phyloP scores from a whole-genome alignment of 2,797 vertebrate species.

The Garrulus glandarius region DNA sequence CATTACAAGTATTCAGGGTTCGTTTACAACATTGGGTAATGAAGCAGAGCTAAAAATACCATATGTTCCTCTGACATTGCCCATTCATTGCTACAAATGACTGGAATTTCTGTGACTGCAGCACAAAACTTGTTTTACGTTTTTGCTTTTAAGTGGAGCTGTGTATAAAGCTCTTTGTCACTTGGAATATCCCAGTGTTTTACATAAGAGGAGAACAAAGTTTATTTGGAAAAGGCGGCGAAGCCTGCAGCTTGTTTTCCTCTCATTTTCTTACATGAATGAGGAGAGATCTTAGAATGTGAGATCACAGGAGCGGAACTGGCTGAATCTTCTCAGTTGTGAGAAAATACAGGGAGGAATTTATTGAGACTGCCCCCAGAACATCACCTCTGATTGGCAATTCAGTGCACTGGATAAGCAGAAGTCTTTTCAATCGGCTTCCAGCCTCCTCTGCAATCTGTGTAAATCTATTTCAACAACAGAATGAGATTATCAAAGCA shows the following conservation, averaged over 20 bases:
- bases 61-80: slow-evolving; percentile 41
- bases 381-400: neutral
- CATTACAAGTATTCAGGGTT: neutral
- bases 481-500: slow-evolving; percentile 44
- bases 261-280: slow-evolving; percentile 20
- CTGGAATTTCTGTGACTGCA: slow-evolving; percentile 24
- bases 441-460: slow-evolving; percentile 16
- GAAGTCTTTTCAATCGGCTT: slow-evolving; percentile 13
- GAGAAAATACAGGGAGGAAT: neutral
- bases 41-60: slow-evolving; percentile 58
- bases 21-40: slow-evolving; percentile 39
- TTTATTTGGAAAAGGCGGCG: neutral
- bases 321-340: neutral
- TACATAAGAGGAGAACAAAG: slow-evolving; percentile 22
- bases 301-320: neutral
- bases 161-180: neutral
- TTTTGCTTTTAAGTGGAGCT: slow-evolving; percentile 36
- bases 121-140: slow-evolving; percentile 37
- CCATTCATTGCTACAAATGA: slow-evolving; percentile 56
- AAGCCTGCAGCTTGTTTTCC: slow-evolving; percentile 2
- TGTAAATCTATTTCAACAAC: slow-evolving; percentile 14
- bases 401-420: neutral
- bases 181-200: slow-evolving; percentile 35
- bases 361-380: slow-evolving; percentile 2
- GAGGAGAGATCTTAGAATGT: neutral